Conservation (phyloP, 2,113 vertebrate genomes). For the Atlantisia rogersi region DNA sequence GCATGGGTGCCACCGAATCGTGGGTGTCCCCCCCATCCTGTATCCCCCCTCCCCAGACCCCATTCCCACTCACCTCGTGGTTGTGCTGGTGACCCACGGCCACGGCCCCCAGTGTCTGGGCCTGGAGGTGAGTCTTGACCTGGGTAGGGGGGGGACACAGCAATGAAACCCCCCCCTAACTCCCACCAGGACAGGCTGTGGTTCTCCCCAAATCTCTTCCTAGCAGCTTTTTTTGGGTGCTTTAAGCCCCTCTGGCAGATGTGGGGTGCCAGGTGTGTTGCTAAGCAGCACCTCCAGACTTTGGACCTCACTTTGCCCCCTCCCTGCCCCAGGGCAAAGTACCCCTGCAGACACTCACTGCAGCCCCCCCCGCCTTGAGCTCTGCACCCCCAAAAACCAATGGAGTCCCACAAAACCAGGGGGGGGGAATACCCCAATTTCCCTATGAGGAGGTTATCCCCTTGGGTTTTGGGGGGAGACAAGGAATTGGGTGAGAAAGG, state of each 20-base stretch:
- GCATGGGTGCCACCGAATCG: neutral
- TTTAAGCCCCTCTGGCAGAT: neutral
- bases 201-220: neutral
- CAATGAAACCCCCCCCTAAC: neutral
- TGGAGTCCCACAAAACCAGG: too few relatives aligned
- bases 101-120: slow-evolving; percentile 81
- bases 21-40: too few relatives aligned
- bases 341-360: neutral
- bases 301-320: neutral
- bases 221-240: neutral
- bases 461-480: neutral
- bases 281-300: neutral
- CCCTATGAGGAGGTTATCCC: neutral
- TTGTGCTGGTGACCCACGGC: slow-evolving; percentile 95
- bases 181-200: fast-evolving
- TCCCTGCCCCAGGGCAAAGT: neutral
- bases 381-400: neutral
- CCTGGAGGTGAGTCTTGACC: slow-evolving; percentile 95
- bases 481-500: neutral
- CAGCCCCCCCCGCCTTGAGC: neutral
- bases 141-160: slow-evolving; percentile 19
- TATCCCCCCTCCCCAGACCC: neutral
- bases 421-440: neutral
- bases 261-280: neutral
- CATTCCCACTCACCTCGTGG: slow-evolving; percentile 81